Base-by-base conservation (phyloP, 1,140 invertebrate genomes). In the Lucilia sericata region DNA sequence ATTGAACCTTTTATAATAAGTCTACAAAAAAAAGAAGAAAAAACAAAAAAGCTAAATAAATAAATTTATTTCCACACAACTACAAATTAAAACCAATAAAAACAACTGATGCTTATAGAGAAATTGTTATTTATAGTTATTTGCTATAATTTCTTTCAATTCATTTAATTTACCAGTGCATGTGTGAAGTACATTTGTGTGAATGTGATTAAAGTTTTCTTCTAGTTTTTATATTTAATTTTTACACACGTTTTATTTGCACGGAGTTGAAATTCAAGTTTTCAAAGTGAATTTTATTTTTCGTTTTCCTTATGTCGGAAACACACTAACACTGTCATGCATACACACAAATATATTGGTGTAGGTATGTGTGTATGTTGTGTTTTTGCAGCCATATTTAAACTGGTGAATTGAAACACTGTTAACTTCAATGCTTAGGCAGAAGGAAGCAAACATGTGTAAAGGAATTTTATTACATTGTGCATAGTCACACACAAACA, bases 91-190 rank as follows among this genome's bases (percentile, higher is more conserved):
- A 70, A 12, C 17, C 65, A 70, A 70, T 70, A 70, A 70, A 70
- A 70, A 70, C 65, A 21, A 70, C 65, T 70, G 65, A 70, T 70
- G 65, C 65, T 70, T 70, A 21, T 70, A 25, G 65, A 25, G 9
- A 70, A 70, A 70, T 70, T 70, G 65, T 70, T 70, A 70, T 70
- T 70, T 70, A 70, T 70, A 70, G 65, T 70, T 70, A 12, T 70
- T 30, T 70, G 65, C 65, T 70, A n/a, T 21, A 70, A 21, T 70
- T 70, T 70, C 12, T 55, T 55, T 55, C 17, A 7, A 7, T 55
- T 55, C 51, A 42, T 55, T 55, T 55, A 55, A 55, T 55, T 0
- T 55, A 55, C 12, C 14, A 42, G 42, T 42, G 42, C 42, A 42
- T 42, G 42, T 42, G 42, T 42, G 42, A 42, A 42, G 51, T 55